Percentiles rank a stretch among this genome's conserved stretches.
These are phyloP conservation scores for Dicrostonyx torquatus DNA, from an alignment of 2,797 vertebrate species.

Conservation along the genomic window DNA sequence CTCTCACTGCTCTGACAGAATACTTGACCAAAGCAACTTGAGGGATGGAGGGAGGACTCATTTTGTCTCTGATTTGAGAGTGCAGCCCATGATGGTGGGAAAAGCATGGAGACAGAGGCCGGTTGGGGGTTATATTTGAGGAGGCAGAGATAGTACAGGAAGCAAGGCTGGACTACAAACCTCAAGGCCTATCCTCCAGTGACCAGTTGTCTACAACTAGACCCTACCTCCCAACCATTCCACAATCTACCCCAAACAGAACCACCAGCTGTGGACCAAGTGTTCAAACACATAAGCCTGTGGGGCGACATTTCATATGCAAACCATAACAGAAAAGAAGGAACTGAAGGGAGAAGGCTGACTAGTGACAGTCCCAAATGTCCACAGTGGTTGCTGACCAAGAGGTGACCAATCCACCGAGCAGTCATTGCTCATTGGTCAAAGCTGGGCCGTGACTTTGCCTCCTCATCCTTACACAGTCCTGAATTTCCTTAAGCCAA, in stretches of 20 bases:
- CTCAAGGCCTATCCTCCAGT: background rate
- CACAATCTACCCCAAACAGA: background rate
- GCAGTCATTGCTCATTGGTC: background rate
- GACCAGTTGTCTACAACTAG: background rate
- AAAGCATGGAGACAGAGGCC: background rate
- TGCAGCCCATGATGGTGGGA: background rate
- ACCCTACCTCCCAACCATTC: background rate
- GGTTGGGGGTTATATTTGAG: background rate
- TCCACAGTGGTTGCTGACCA: background rate
- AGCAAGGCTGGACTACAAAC: background rate
- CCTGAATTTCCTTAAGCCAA: background rate
- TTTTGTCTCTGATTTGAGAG: background rate
- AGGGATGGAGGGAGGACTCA: background rate
- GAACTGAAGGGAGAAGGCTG: background rate
- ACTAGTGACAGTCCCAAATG: background rate
- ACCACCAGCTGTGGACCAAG: background rate
- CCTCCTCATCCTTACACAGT: background rate
- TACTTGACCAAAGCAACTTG: background rate
- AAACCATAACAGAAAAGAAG: background rate
- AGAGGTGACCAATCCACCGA: background rate
- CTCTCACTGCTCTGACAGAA: background rate
- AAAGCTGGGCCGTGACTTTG: background rate
- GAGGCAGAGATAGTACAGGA: background rate
- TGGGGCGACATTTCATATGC: background rate
- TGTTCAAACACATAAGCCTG: background rate